Conservation (phyloP, 2,113 vertebrate species). For the Plestiodon gilberti region DNA sequence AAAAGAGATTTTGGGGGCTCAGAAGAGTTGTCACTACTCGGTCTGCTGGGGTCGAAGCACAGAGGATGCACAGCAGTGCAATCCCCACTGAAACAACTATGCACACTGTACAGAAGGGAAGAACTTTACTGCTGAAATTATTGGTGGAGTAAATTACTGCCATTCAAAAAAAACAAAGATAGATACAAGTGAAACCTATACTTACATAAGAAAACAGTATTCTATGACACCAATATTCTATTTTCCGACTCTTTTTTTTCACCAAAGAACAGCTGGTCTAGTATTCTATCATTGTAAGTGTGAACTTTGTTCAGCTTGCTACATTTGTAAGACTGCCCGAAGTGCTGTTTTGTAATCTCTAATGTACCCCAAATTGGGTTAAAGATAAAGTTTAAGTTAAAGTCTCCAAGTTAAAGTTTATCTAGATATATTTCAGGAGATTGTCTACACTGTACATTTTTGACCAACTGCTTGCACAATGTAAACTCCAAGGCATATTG, state of each 20-base stretch:
- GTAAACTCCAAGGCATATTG: not conserved
- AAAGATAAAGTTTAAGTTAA: no score
- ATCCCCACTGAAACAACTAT: not conserved
- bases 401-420: not conserved
- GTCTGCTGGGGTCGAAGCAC: no score
- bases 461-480: not conserved
- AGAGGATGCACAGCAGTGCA: not conserved
- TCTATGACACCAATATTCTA: no score
- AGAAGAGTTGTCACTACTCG: not conserved
- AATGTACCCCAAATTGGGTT: not conserved
- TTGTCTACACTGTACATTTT: not conserved
- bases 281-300: not conserved
- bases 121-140: not conserved
- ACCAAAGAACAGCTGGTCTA: not conserved
- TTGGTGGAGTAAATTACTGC: not conserved
- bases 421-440: constrained; percentile 15
- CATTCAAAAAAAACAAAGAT: not conserved
- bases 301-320: constrained; percentile 20
- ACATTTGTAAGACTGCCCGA: not conserved
- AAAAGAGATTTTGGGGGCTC: not conserved
- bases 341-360: constrained; percentile 5
- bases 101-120: not conserved
- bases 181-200: not conserved
- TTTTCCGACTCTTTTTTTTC: no score
- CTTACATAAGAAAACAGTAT: not conserved